Evolutionary conservation across 23 tunicate species (phyloP).

Genomic region (Aplidium turbinatum): DNA sequence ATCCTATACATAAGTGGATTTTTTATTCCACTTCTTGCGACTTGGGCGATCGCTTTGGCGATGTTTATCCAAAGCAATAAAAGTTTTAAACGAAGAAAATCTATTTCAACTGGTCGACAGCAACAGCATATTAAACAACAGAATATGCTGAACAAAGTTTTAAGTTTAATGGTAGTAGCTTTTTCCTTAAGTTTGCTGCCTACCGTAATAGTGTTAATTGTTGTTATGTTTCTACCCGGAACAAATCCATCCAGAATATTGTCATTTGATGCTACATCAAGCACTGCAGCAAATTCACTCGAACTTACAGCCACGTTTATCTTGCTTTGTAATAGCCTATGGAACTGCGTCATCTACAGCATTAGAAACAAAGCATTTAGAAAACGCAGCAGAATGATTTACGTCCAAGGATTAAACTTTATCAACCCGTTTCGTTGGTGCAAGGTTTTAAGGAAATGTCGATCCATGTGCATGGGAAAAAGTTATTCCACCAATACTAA

Average conservation of each 20-base stretch:
- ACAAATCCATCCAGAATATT: neutral
- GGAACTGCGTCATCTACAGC: slow-evolving; percentile 40
- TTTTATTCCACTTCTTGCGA: slow-evolving; percentile 16
- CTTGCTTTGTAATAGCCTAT: slow-evolving; percentile 17
- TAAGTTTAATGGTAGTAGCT: slow-evolving; percentile 20
- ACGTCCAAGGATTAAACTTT: neutral
- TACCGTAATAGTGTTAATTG: slow-evolving; percentile 21
- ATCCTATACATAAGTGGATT: slow-evolving; percentile 12
- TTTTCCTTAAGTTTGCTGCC: slow-evolving; percentile 28
- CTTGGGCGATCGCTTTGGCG: slow-evolving; percentile 23
- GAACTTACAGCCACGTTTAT: slow-evolving; percentile 8
- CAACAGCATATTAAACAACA: slow-evolving; percentile 23
- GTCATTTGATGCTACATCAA: neutral
- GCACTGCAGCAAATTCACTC: slow-evolving; percentile 12
- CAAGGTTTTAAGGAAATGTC: neutral
- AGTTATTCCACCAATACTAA: too few species aligned
- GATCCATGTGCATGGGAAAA: neutral
- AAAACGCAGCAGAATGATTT: neutral
- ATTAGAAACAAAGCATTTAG: slow-evolving; percentile 12
- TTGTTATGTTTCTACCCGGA: slow-evolving; percentile 20
- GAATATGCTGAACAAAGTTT: neutral
- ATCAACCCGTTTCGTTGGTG: slow-evolving; percentile 8
- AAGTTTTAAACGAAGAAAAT: slow-evolving; percentile 12
- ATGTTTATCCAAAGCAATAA: slow-evolving; percentile 5
- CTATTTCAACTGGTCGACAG: slow-evolving; percentile 10